Evolutionary conservation across 2,113 vertebrate species (phyloP), one percentile per base, ranked within the genome.

Genomic region (Antechinus stuartii): DNA sequence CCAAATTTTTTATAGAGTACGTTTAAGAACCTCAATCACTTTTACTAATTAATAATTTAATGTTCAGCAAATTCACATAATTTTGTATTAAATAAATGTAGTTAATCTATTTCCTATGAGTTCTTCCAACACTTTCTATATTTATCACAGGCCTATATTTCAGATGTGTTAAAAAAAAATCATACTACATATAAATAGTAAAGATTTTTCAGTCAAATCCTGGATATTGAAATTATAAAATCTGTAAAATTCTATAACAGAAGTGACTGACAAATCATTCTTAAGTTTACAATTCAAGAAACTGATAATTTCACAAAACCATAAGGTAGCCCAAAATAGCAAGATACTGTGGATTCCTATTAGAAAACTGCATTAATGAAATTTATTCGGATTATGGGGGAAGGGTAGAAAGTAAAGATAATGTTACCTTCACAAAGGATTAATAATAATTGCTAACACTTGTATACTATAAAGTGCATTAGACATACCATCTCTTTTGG

Each of bases 1-100:
- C 95, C 92, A 90, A 96, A 93, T 55, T 95, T 90, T 68, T 14
- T 10, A 96, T 10, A 11, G 19, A 12, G 5, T n/a, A n/a, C 19
- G 8, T n/a, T 76, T 84, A 42, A 42, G 16, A n/a, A 84, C 68
- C 68, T 90, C 84, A 91, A 68, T 96, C 35, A 94, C n/a, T 95
- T 94, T 92, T 94, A 96, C 91, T 93, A 57, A 92, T 61, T 94
- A 91, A 90, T 46, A 42, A 42, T 42, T 7, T 16, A 84, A 95
- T 95, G 54, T 90, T 91, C n/a, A 90, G 92, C 76, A 95, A 91
- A 8, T 95, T 95, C 53, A 96, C 76, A 19, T 42, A 22, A 76
- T 52, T 10, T 52, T 52, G 50, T 52, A 52, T 52, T 52, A 52
- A 52, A 52, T 52, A 52, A 52, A 52, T 92, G 92, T n/a, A 94